These are phyloP conservation scores for Epistrophella euchroma DNA, from an alignment of 2,888 invertebrate genomes.

Conservation along the genomic window DNA sequence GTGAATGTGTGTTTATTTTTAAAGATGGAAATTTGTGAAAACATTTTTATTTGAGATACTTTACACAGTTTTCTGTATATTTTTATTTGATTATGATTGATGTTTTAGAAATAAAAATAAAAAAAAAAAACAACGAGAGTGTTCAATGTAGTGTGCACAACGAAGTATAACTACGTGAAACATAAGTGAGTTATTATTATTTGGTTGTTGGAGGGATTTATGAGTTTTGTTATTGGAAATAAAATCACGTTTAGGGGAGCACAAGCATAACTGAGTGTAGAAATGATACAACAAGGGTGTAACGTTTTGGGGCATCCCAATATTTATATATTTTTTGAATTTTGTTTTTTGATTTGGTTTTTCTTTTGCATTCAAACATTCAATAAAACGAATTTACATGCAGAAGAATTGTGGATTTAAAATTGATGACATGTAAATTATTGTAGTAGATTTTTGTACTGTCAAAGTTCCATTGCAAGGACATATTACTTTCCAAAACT, in stretches of 20 bases:
- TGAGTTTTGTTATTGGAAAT: conserved; percentile 31
- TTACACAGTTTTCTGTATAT: conserved; percentile 13
- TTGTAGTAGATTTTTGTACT: not conserved
- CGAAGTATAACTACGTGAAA: not conserved
- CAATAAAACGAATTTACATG: not conserved
- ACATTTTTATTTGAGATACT: conserved; percentile 65
- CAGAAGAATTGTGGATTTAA: not conserved
- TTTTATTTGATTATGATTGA: conserved; percentile 67
- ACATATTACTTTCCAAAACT: not conserved
- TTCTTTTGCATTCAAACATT: not conserved
- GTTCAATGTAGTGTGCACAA: conserved; percentile 22
- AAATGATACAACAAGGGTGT: not conserved
- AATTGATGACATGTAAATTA: not conserved
- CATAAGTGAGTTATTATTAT: conserved; percentile 42
- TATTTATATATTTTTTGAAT: not conserved
- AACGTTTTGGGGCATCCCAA: no score
- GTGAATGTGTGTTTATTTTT: conserved; percentile 69
- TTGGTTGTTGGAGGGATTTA: conserved; percentile 39
- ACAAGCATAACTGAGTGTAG: not conserved
- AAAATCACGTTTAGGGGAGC: conserved; percentile 25
- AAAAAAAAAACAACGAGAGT: conserved; percentile 13
- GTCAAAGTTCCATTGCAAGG: conserved; percentile 20
- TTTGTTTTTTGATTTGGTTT: not conserved
- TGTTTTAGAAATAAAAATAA: conserved; percentile 8
- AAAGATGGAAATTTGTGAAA: conserved; percentile 71